Evolutionary conservation across 92 coral and sea anemone species (phyloP).

Genomic region (Pocillopora meandrina): DNA sequence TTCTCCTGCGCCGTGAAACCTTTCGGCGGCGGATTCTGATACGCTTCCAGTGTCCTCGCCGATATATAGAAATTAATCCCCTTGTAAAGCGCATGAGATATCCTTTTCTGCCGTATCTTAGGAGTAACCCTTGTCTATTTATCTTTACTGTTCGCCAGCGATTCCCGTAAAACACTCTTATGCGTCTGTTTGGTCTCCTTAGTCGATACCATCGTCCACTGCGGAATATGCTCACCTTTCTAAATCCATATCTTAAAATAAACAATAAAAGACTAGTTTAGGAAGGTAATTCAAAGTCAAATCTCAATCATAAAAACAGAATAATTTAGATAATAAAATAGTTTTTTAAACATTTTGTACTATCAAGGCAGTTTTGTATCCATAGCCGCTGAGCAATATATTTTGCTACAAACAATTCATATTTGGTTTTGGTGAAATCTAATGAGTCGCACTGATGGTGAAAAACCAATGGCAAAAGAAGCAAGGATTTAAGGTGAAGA

Average conservation of each 20-base stretch:
- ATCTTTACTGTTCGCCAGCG: not conserved
- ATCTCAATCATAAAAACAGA: not conserved
- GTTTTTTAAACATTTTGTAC: not conserved
- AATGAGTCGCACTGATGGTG: too few relatives aligned
- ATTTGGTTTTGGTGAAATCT: too few relatives aligned
- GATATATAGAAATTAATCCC: not conserved
- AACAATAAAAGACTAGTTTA: not conserved
- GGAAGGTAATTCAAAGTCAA: not conserved
- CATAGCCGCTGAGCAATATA: too few relatives aligned
- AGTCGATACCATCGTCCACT: conserved; percentile 13
- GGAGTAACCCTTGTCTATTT: not conserved
- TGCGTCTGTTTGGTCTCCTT: conserved; percentile 6
- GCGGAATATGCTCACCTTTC: not conserved
- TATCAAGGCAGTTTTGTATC: not conserved
- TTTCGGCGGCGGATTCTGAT: not conserved
- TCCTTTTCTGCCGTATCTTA: not conserved
- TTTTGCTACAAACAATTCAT: too few relatives aligned
- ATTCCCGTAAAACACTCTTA: not conserved
- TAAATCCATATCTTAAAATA: conserved; percentile 12
- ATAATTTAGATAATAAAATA: not conserved
- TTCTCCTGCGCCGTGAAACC: conserved; percentile 8
- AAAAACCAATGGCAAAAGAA: too few relatives aligned
- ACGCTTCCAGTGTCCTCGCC: conserved; percentile 8
- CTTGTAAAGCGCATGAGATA: not conserved
- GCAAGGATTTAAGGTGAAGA: too few relatives aligned